Evolutionary conservation across 2,113 vertebrate genomes (phyloP), one percentile per base, ranked within the genome.

Genomic region (Vulpes ferrilata): DNA sequence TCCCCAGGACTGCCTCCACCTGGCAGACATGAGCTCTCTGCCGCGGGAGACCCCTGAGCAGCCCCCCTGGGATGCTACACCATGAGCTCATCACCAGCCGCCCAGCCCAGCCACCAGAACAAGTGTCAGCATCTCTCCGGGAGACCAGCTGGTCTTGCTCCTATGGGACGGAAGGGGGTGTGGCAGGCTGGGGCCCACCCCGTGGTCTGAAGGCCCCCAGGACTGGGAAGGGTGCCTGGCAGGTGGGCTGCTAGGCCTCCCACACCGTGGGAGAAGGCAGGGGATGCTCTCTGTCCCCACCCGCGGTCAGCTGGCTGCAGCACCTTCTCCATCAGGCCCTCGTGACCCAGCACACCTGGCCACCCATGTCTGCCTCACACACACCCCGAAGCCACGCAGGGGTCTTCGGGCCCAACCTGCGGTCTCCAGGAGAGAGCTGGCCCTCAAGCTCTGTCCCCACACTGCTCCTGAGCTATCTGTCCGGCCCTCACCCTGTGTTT

Each of bases 71-170:
- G n/a, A 65, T 5, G 17, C 84, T 6, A 3, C 16, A n/a, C 30
- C 35, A 23, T 0, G 3, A 64, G 90, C 55, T 32, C 12, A 1
- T 73, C 22, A 9, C n/a, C 23, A 11, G 2, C 25, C 0, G 0
- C 89, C 12, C 5, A 1, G 35, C 51, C 53, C 19, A 30, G 51
- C 19, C 3, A 30, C 7, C 51, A 20, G 20, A 35, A n/a, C 38
- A 1, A 25, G 38, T 6, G n/a, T 64, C 48, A 12, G 74, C 19
- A 64, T 23, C 22, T 35, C 32, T 30, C 0, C 2, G 30, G 80
- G 57, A 60, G 15, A 27, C 65, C 27, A 32, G 9, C 35, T 48
- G 27, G 25, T 35, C 22, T 35, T 13, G 32, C 67, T 94, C 55
- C 64, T 11, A 7, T 48, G 11, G 2, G 8, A 32, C 7, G 1